Conservation (phyloP, 2,797 vertebrate genomes). For the Scleropages formosus region DNA sequence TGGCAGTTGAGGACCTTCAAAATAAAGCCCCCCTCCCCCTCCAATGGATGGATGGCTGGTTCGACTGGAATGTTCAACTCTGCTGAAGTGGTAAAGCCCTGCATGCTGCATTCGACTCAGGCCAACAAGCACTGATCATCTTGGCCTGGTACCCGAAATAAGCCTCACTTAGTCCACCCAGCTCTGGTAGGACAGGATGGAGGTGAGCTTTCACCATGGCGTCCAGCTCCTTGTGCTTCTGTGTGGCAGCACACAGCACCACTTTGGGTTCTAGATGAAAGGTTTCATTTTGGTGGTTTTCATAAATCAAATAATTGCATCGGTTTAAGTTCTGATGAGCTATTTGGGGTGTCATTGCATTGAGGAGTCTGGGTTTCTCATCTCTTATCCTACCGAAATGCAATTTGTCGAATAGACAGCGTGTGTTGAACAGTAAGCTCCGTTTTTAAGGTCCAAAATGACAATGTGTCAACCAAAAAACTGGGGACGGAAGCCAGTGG, state of each 20-base stretch:
- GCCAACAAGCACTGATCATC: slow-evolving; percentile 24
- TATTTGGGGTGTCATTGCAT: not conserved
- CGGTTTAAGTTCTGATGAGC: not conserved
- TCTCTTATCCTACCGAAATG: not conserved
- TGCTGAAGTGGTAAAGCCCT: slow-evolving; percentile 52
- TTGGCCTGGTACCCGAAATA: slow-evolving; percentile 41
- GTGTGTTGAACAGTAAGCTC: slow-evolving; percentile 6
- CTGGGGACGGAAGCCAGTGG: slow-evolving; percentile 23
- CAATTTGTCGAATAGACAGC: not conserved
- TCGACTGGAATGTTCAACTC: no score
- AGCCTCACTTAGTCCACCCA: not conserved
- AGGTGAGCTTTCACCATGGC: no score
- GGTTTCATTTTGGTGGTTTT: no score
- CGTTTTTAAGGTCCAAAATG: slow-evolving; percentile 7
- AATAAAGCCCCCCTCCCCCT: no score
- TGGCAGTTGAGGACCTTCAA: not conserved
- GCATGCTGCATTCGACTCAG: slow-evolving; percentile 59
- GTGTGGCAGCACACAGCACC: no score
- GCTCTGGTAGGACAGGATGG: no score
- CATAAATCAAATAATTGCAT: not conserved
- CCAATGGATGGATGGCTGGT: no score
- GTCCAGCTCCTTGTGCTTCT: no score
- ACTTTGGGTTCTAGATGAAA: no score
- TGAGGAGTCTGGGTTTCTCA: not conserved
- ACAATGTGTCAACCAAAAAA: slow-evolving; percentile 23